Base-by-base conservation (phyloP, 2,113 vertebrate species). In the Pangasianodon gigas region DNA sequence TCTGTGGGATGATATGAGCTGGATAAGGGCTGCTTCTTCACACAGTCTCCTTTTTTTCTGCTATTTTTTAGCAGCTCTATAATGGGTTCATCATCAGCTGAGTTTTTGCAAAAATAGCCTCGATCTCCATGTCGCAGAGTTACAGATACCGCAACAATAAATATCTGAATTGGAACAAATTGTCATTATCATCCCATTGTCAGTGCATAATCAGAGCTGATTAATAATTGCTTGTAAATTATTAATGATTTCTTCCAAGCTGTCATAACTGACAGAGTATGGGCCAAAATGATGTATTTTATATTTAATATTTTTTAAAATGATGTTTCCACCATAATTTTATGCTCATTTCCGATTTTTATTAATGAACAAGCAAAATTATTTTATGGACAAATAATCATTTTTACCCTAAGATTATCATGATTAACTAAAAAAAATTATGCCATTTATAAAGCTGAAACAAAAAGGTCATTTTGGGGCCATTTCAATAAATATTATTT, bases 151-250 rank as follows among this genome's bases (percentile, higher is more conserved):
- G 96, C 95, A 56, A 83, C 18, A 1, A 93, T 77, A 41, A 96
- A 82, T 54, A 97, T 95, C 97, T 98, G 87, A 65, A 88, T 85
- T 82, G 60, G 89, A 79, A 88, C 75, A 89, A 85, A 0, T 18
- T 87, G 32, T 62, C n/a, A 54, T 87, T 54, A 84, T 24, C 10
- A 58, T 79, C 24, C 6, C 1, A 29, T 29, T 51, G 26, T 48
- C 44, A 29, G 24, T 26, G 37, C 67, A 71, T 18, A 71, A 71
- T 71, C 67, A n/a, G 29, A n/a, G 2, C n/a, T 16, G 18, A 44
- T 41, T 79, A 79, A 79, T 26, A 79, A 48, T 79, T 14, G 6
- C 71, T 21, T 8, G 41, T 21, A 19, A 71, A 37, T 71, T 21
- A 21, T 41, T 5, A 74, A 44, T 74, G 37, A 37, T 41, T 74